These are phyloP conservation scores for Tinamus guttatus DNA, from an alignment of 2,113 vertebrate species.

Conservation along the genomic window DNA sequence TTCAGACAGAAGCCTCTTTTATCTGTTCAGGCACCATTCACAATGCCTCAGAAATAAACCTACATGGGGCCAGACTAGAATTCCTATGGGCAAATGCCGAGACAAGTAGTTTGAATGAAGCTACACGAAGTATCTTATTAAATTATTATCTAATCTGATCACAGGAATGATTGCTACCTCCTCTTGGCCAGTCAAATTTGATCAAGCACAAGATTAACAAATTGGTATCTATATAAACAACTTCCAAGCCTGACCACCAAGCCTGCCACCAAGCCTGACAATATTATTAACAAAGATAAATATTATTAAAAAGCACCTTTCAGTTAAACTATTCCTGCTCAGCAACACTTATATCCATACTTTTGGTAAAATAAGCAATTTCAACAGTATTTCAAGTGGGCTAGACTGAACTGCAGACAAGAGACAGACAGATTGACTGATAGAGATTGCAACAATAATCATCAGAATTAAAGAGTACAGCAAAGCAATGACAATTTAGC, in stretches of 20 bases:
- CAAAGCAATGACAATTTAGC: not conserved
- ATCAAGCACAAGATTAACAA: not conserved
- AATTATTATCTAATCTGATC: not conserved
- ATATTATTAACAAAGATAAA: not conserved
- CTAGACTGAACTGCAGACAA: not conserved
- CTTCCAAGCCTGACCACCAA: not conserved
- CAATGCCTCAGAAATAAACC: not conserved
- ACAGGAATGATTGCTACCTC: not conserved
- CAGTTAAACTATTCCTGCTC: not conserved
- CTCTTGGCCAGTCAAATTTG: not conserved
- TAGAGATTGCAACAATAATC: not conserved
- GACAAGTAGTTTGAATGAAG: not conserved
- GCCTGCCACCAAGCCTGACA: not conserved
- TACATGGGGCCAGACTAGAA: not conserved
- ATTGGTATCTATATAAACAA: not conserved
- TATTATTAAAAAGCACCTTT: not conserved
- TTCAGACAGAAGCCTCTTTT: not conserved
- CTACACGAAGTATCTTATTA: not conserved
- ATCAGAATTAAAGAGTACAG: not conserved
- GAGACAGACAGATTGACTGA: too few species aligned
- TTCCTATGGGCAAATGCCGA: not conserved
- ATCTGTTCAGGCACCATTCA: not conserved
- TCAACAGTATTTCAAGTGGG: not conserved
- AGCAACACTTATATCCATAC: not conserved
- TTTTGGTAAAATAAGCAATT: not conserved